Conservation (phyloP, 2,797 vertebrate species). For the Clarias pachynema region DNA sequence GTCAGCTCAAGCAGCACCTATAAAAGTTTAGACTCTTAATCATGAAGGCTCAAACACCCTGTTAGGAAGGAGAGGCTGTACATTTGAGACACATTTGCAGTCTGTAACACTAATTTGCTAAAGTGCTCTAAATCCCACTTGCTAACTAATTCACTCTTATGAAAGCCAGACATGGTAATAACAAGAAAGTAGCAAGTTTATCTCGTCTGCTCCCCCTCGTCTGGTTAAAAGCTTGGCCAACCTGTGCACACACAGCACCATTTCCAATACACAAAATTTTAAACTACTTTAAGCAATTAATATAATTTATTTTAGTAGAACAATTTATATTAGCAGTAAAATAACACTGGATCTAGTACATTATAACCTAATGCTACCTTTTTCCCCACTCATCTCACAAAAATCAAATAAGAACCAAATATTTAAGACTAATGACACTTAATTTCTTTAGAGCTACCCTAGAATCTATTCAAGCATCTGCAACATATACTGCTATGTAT, state of each 20-base stretch:
- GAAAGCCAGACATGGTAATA: conserved; percentile 63
- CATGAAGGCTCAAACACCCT: conserved; percentile 56
- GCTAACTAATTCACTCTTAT: conserved; percentile 31
- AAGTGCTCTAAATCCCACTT: conserved; percentile 56
- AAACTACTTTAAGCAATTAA: conserved; percentile 16
- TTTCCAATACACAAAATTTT: not conserved
- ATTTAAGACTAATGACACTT: not conserved
- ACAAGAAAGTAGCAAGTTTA: conserved; percentile 50
- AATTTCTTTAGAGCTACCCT: not conserved
- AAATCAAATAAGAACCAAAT: not conserved
- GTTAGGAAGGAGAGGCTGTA: conserved; percentile 48
- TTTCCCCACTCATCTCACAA: not conserved
- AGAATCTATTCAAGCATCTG: not conserved
- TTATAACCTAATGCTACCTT: not conserved
- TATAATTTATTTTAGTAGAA: not conserved
- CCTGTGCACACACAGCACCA: conserved; percentile 6
- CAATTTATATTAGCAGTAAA: not conserved
- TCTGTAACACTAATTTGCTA: conserved; percentile 58
- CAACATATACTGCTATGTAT: not conserved
- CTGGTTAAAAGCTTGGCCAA: conserved; percentile 35
- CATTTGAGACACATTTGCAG: conserved; percentile 51
- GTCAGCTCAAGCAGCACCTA: conserved; percentile 59
- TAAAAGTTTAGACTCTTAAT: conserved; percentile 55
- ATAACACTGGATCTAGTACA: not conserved
- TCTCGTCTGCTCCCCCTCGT: not conserved